Percentiles rank a stretch among this genome's conserved stretches.
These are phyloP conservation scores for Platysternon megacephalum DNA, from an alignment of 2,113 vertebrate species.

Conservation along the genomic window DNA sequence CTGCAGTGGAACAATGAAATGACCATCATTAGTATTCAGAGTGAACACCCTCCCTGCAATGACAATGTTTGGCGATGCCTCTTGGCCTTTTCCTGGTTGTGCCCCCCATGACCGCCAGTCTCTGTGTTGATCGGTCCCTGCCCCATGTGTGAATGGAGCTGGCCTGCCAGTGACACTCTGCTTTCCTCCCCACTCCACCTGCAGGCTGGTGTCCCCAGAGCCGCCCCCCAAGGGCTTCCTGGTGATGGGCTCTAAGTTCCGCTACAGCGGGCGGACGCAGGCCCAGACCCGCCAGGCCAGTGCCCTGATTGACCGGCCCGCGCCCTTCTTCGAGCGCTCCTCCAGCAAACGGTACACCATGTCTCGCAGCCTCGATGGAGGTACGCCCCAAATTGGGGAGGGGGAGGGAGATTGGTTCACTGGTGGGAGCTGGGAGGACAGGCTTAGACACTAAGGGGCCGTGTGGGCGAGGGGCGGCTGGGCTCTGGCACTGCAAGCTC, in stretches of 20 bases:
- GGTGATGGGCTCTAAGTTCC: constrained; percentile 98
- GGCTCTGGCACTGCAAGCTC: neutral
- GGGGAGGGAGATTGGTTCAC: neutral
- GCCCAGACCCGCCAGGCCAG: constrained; percentile 97
- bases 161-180: rapidly evolving
- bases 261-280: constrained; percentile 97
- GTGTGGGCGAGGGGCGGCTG: neutral
- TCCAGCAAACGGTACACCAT: constrained; percentile 97
- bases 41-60: neutral
- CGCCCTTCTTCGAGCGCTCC: constrained; percentile 96
- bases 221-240: constrained; percentile 97
- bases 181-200: neutral
- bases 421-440: neutral
- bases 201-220: constrained; percentile 94
- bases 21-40: neutral
- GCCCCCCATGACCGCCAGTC: neutral
- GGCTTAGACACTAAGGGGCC: rapidly evolving
- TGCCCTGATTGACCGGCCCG: constrained; percentile 93
- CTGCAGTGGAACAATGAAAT: neutral
- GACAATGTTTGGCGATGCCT: neutral
- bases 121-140: neutral
- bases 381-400: constrained; percentile 72
- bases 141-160: neutral
- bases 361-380: constrained; percentile 97
- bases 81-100: neutral